Base-by-base conservation (phyloP, 1,140 invertebrate species). In the Aphis gossypii region DNA sequence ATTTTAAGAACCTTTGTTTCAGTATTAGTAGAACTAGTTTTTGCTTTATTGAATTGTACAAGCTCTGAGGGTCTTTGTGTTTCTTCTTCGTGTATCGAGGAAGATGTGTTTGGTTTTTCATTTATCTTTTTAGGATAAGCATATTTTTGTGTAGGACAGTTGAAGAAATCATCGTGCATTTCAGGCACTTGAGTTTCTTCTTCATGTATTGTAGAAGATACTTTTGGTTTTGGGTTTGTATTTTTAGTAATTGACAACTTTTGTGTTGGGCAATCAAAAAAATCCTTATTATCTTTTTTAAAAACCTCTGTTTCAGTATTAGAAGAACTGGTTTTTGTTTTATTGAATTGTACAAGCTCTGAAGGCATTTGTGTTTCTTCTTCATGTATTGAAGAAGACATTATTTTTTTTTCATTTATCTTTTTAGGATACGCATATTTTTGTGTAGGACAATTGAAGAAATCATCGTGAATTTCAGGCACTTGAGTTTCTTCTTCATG, bases 391-490 rank as follows among this genome's bases (percentile, higher is more conserved):
- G 25, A n/a, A 68, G n/a, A 35, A 54, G 48, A 68, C n/a, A 82
- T 1, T 18, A 38, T 92, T 82, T 0, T 1, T 2, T 21, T 41
- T 44, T 38, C 0, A 7, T 11, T 23, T 20, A 46, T 14, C 0
- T n/a, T 46, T 2, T 46, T 76, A 23, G n/a, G 38, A 11, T 23
- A 83, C 44, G 83, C 0, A 46, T 46, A 46, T 92, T 92, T 92
- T 84, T 92, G 91, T 7, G 91, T 92, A n/a, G 91, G 76, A 54
- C 91, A 92, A 0, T 84, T 84, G 23, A 92, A 83, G 41, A 83
- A 46, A 44, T 92, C 76, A 51, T 92, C 54, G 41, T 92, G 44
- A 4, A 82, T 25, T 51, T 83, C 14, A 25, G 21, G 9, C 5
- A 48, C 18, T 0, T 30, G 44, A 30, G 5, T 86, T 86, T 44